phyloP scores from a whole-genome alignment of 2,113 vertebrate species.

The Cepphus grylle region DNA sequence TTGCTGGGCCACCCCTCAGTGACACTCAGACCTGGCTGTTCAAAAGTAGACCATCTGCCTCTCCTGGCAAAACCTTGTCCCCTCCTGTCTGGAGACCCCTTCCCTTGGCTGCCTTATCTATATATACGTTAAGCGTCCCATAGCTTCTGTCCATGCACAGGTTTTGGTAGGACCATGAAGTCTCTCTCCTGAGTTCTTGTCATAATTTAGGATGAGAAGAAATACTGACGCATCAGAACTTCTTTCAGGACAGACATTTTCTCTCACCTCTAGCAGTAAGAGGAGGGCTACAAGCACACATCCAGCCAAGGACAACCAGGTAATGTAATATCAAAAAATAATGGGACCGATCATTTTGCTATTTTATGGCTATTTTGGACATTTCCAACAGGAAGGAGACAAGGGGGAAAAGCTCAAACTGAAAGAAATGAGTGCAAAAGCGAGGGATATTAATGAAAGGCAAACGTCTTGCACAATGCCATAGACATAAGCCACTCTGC shows the following conservation, averaged over 20 bases:
- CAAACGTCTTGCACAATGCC: background rate
- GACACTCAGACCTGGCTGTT: background rate
- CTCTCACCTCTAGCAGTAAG: background rate
- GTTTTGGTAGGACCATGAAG: background rate
- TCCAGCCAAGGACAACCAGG: background rate
- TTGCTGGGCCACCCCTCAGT: background rate
- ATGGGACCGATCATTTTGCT: background rate
- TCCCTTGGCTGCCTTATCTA: background rate
- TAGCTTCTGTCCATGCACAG: background rate
- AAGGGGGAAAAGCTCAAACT: background rate
- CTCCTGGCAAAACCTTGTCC: background rate
- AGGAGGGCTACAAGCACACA: background rate
- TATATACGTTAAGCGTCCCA: background rate
- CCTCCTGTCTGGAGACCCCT: background rate
- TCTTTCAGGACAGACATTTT: background rate
- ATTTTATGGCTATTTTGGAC: background rate
- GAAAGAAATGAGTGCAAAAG: background rate
- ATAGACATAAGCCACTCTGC: rapidly evolving
- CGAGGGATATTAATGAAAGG: background rate
- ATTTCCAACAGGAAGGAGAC: background rate
- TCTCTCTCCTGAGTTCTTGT: background rate
- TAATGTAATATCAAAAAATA: background rate
- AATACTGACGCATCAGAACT: background rate
- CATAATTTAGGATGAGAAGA: background rate
- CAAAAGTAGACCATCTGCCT: background rate